Evolutionary conservation across 2,888 invertebrate species (phyloP), one percentile per base, ranked within the genome.

Genomic region (Terebella lapidaria): DNA sequence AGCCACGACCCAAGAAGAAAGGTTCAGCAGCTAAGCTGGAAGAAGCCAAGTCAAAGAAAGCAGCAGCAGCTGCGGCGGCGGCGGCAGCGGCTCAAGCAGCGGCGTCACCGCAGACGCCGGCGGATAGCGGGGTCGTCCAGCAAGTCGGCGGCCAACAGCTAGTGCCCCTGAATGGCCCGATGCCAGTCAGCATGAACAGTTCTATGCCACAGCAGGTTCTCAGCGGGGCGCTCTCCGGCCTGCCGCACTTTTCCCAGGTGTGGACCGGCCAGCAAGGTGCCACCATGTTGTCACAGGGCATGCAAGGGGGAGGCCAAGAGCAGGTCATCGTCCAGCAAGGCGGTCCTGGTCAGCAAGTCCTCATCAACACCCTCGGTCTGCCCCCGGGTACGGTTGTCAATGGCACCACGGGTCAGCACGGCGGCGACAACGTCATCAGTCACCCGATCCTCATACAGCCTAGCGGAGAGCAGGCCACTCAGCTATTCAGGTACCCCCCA

Each of bases 1-100:
- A 66, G 35, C 60, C 63, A 24, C 61, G 61, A 26, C 60, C 60
- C 47, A 67, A 67, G 46, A 60, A 51, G 47, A 58, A 58, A 29
- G 45, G 49, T 10, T 49, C 49, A 22, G 24, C 15, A 24, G 24
- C 10, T 24, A 49, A 49, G 24, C 18, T n/a, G 18, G 5, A 10
- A 5, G 28, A 53, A 22, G 5, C 53, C 10, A 53, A 53, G 53
- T 4, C 10, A 15, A 5, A 5, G 27, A 10, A 49, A 24, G 18
- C 10, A 10, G n/a, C 15, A 24, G 18, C 15, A 22, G 49, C 49
- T 5, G 15, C 49, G 49, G 22, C 49, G 22, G 18, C 15, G 15
- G 18, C 15, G 22, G 27, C 5, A 22, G 27, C 26, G 15, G 27
- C 25, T 10, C 59, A 58, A n/a, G 25, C 35, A 42, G 55, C 57